A percentile compares a stretch with the other conserved stretches of the same genome.
Conservation (phyloP, 1,140 invertebrate genomes). For the Steinernema khuongi region DNA sequence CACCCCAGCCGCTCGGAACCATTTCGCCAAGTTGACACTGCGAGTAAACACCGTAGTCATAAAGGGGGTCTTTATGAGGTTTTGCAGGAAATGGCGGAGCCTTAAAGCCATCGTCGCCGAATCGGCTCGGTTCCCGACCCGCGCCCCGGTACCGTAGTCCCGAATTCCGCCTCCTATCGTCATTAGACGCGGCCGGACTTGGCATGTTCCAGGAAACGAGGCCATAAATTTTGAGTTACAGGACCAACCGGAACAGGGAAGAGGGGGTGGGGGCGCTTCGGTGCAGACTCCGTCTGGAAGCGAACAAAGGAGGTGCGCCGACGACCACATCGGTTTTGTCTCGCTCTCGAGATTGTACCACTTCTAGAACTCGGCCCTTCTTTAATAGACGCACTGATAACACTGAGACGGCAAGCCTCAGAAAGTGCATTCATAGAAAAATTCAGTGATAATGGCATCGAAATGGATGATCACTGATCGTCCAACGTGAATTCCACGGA, state of each 20-base stretch:
- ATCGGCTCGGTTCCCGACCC: not conserved
- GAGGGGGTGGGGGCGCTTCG: not conserved
- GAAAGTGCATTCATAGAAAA: slow-evolving; percentile 16
- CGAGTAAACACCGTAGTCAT: slow-evolving; percentile 10
- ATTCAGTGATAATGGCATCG: slow-evolving; percentile 5
- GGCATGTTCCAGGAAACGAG: slow-evolving; percentile 2
- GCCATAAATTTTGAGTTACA: not conserved
- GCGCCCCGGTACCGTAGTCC: not conserved
- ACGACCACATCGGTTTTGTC: slow-evolving; percentile 1
- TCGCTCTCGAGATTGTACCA: slow-evolving; percentile 14
- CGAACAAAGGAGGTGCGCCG: not conserved
- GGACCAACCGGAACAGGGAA: not conserved
- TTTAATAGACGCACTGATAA: slow-evolving; percentile 15
- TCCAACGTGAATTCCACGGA: not conserved
- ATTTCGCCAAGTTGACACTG: slow-evolving; percentile 7
- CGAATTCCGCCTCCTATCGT: not conserved
- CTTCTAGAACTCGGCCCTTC: slow-evolving; percentile 16
- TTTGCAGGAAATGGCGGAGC: slow-evolving; percentile 4
- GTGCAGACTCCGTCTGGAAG: not conserved
- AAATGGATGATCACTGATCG: slow-evolving; percentile 8
- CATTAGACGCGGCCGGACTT: no score
- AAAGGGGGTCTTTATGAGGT: not conserved
- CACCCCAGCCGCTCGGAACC: not conserved
- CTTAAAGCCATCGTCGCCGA: not conserved
- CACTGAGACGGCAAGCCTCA: slow-evolving; percentile 3